Conservation (phyloP, 2,797 vertebrate genomes). For the Semaprochilodus insignis region DNA sequence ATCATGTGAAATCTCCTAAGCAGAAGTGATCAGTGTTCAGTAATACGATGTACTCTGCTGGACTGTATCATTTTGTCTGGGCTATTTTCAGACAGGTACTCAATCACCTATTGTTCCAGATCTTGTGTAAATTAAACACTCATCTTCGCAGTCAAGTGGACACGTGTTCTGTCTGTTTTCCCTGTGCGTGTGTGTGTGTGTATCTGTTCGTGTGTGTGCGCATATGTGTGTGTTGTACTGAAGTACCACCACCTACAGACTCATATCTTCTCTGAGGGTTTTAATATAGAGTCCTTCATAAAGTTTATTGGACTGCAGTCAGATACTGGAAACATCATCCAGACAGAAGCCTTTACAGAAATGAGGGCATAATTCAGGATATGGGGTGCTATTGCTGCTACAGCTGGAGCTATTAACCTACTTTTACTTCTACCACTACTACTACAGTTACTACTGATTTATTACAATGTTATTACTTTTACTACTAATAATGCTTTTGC, state of each 20-base stretch:
- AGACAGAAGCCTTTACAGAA: neutral
- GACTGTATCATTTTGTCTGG: neutral
- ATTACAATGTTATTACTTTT: too few species aligned
- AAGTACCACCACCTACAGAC: neutral
- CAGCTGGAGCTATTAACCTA: too few species aligned
- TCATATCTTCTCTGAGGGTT: neutral
- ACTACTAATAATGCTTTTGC: too few species aligned
- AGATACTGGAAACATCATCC: neutral
- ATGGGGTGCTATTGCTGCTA: too few species aligned
- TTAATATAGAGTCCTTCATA: neutral
- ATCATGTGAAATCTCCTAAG: neutral
- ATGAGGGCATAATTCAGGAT: neutral
- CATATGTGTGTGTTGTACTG: constrained; percentile 1
- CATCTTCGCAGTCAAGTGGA: neutral
- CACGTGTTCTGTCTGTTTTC: neutral
- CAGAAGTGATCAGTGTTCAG: neutral
- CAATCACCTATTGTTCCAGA: neutral
- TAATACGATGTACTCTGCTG: neutral
- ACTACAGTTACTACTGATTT: too few species aligned
- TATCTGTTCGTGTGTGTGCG: neutral
- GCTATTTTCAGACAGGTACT: neutral
- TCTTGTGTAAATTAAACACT: neutral
- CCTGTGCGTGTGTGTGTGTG: neutral
- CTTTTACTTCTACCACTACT: too few species aligned
- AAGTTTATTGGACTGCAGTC: neutral